Base-by-base conservation (phyloP, 30 jellyfish, hydroid and myxozoan genomes). In the Nemopilema nomurai region DNA sequence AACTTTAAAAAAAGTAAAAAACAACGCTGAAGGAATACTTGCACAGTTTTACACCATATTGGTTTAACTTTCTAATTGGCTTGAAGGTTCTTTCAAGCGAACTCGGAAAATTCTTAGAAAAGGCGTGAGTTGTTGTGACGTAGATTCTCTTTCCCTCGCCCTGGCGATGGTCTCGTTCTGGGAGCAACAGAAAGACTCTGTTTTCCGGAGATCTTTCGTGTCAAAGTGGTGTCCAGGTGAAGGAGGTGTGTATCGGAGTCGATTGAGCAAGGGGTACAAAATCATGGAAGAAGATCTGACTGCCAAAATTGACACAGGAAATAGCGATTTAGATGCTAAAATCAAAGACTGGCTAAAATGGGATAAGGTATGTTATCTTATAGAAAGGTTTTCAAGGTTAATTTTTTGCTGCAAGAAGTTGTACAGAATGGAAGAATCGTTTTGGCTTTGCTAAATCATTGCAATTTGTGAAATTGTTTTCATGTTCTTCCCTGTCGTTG, bases 321-420 rank as follows among this genome's bases (percentile, higher is more conserved):
- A 92, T 50, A 80, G 70, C 20, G 83, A 49, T 0, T 41, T 92
- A 22, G 93, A 87, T 62, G 67, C 18, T 33, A 79, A 90, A 77
- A 70, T 87, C 8, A 86, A 70, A 31, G 94, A 92, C 57, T 92
- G 98, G 98, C 91, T 92, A 50, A 27, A 27, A 26, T 92, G 98
- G 98, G 98, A 92, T 70, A 86, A 79, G 96, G 98, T 92, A 67
- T 50, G n/a, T 8, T 31, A 73, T 8, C 22, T 27, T 77, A 8
- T 16, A 4, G 20, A 0, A 51, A 24, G 30, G 84, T n/a, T 0
- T 66, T n/a, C 9, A 21, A 20, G 77, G 1, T 22, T 18, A 20
- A 28, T 23, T 28, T 18, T 57, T 22, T 21, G 19, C 65, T n/a
- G n/a, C n/a, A n/a, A n/a, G n/a, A n/a, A n/a, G n/a, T n/a, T n/a